Conservation (phyloP, 2,797 vertebrate genomes). For the Falco berigora region DNA sequence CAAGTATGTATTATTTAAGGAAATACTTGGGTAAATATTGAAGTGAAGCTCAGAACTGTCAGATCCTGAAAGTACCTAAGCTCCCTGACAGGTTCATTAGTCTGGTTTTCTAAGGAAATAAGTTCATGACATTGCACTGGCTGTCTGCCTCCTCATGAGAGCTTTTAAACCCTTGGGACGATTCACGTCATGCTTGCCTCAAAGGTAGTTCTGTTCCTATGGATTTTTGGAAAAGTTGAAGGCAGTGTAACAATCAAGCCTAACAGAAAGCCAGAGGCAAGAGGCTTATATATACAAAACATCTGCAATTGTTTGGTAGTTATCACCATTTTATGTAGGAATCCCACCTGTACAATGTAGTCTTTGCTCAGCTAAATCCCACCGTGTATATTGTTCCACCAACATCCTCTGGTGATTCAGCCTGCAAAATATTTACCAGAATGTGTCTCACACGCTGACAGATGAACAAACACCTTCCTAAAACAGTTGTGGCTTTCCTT, state of each 20-base stretch:
- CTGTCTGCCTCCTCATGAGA: neutral
- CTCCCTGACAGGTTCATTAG: neutral
- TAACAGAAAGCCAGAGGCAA: neutral
- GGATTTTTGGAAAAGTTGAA: neutral
- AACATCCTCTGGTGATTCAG: neutral
- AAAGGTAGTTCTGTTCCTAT: neutral
- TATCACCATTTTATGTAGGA: neutral
- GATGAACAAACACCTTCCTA: neutral
- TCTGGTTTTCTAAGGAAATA: neutral
- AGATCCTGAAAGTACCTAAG: neutral
- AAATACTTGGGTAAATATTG: constrained; percentile 8
- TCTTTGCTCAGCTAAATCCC: neutral
- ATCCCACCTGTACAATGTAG: neutral
- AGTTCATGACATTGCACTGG: neutral
- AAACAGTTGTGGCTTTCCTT: neutral
- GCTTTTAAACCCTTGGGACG: neutral
- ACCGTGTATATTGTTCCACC: neutral
- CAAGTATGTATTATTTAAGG: neutral
- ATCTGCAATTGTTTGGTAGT: neutral
- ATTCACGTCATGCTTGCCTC: neutral
- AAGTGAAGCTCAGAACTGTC: neutral
- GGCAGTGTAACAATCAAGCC: neutral
- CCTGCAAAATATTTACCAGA: neutral
- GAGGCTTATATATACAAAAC: neutral
- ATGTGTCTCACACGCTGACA: neutral